These are phyloP conservation scores for Apotomis betuletana DNA, from an alignment of 2,888 invertebrate species.

Conservation along the genomic window DNA sequence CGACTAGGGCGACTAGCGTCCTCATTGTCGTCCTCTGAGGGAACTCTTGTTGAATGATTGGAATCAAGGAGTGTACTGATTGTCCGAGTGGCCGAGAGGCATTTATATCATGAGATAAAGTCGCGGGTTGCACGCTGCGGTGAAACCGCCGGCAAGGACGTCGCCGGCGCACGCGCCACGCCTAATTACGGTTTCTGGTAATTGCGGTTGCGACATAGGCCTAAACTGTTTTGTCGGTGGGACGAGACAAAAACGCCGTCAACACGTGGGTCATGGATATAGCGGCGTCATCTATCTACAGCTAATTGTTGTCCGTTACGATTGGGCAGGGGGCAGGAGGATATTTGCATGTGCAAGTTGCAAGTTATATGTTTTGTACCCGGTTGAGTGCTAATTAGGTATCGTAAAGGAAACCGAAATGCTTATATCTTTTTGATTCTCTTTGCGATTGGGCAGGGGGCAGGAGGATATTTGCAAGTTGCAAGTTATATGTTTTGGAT, in stretches of 20 bases:
- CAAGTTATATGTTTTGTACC: too few species aligned
- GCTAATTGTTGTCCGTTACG: background rate
- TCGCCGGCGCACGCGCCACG: slow-evolving; percentile 68
- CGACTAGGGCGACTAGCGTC: slow-evolving; percentile 75
- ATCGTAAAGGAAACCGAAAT: too few species aligned
- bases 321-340: too few species aligned
- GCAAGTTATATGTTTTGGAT: too few species aligned
- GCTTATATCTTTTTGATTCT: too few species aligned
- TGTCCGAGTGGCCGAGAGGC: slow-evolving; percentile 61
- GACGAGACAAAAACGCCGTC: slow-evolving; percentile 14
- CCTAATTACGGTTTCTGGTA: slow-evolving; percentile 64
- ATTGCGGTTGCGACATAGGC: slow-evolving; percentile 64
- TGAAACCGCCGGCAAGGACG: slow-evolving; percentile 82
- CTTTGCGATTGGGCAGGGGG: too few species aligned
- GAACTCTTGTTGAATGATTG: slow-evolving; percentile 66
- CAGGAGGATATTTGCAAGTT: too few species aligned
- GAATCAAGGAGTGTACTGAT: slow-evolving; percentile 72
- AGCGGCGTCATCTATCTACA: background rate
- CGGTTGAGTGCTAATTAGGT: too few species aligned
- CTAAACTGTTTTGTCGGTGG: slow-evolving; percentile 45
- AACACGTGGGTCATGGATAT: slow-evolving; percentile 22
- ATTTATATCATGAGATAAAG: slow-evolving; percentile 75
- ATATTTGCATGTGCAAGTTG: too few species aligned
- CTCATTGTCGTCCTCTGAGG: slow-evolving; percentile 62
- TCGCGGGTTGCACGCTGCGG: slow-evolving; percentile 67